Evolutionary conservation across 2,888 invertebrate species (phyloP).

Genomic region (Dysmachus trigonus): DNA sequence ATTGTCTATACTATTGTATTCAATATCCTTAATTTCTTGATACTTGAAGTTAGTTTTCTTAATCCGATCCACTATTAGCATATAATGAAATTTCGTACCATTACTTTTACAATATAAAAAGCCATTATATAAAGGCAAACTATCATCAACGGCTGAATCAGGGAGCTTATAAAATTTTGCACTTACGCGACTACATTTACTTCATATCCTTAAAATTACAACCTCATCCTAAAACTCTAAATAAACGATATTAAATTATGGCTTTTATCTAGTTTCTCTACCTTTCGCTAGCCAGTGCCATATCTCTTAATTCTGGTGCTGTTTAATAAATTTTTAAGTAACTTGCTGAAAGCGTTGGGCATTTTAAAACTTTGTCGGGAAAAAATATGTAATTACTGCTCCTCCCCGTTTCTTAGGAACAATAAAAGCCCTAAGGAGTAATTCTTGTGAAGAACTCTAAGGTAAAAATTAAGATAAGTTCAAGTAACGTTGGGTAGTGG

Average conservation of each 20-base stretch:
- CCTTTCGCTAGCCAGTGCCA: not conserved
- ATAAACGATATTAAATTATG: not conserved
- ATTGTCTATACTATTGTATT: too few species aligned
- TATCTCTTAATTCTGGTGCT: not conserved
- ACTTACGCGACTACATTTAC: not conserved
- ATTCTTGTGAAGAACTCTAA: not conserved
- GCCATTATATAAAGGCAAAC: too few species aligned
- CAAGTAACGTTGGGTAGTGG: not conserved
- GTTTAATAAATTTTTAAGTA: not conserved
- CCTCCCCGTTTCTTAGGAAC: not conserved
- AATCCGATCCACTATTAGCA: too few species aligned
- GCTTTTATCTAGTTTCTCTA: not conserved
- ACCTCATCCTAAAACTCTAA: not conserved
- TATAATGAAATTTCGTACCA: too few species aligned
- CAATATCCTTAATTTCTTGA: too few species aligned
- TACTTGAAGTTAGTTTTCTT: too few species aligned
- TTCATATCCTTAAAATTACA: not conserved
- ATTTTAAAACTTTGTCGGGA: not conserved
- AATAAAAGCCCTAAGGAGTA: not conserved
- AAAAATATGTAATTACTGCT: not conserved
- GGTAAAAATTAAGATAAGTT: not conserved
- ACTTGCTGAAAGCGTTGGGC: not conserved
- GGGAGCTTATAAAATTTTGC: not conserved
- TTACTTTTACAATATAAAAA: too few species aligned
- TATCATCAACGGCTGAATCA: not conserved